A percentile compares a stretch with the other conserved stretches of the same genome.
These are phyloP conservation scores for Galagoides demidoff DNA, from an alignment of 2,797 vertebrate species.

Conservation along the genomic window DNA sequence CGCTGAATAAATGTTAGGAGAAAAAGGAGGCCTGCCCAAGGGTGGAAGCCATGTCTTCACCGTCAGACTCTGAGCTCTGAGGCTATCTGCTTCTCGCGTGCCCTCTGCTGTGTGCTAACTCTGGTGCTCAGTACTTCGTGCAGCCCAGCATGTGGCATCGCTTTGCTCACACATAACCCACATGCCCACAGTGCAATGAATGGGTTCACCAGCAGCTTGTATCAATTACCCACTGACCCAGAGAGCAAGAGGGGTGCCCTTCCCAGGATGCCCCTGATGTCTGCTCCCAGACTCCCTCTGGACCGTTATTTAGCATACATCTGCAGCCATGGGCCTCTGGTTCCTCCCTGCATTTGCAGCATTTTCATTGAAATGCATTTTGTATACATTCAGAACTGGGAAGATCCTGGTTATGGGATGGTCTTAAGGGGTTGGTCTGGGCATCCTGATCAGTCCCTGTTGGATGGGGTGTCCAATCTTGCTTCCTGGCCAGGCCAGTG, in stretches of 20 bases:
- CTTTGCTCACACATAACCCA: neutral
- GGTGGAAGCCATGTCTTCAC: neutral
- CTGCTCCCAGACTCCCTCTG: neutral
- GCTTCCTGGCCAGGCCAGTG: neutral
- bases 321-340: neutral
- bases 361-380: slow-evolving; percentile 58
- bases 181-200: neutral
- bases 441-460: neutral
- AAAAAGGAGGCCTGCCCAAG: neutral
- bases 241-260: neutral
- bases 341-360: slow-evolving; percentile 2
- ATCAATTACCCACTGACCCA: neutral
- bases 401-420: slow-evolving; percentile 8
- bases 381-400: neutral
- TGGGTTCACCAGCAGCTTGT: neutral
- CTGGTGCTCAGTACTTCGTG: neutral
- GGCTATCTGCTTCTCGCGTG: neutral
- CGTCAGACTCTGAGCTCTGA: neutral
- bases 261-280: neutral
- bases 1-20: neutral
- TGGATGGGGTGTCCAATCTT: neutral
- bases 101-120: neutral
- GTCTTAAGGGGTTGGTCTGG: neutral
- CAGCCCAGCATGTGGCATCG: neutral
- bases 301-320: slow-evolving; percentile 11